Percentiles rank a stretch among this genome's conserved stretches.
These are phyloP conservation scores for Eretmochelys imbricata DNA, from an alignment of 2,113 vertebrate species.

Conservation along the genomic window DNA sequence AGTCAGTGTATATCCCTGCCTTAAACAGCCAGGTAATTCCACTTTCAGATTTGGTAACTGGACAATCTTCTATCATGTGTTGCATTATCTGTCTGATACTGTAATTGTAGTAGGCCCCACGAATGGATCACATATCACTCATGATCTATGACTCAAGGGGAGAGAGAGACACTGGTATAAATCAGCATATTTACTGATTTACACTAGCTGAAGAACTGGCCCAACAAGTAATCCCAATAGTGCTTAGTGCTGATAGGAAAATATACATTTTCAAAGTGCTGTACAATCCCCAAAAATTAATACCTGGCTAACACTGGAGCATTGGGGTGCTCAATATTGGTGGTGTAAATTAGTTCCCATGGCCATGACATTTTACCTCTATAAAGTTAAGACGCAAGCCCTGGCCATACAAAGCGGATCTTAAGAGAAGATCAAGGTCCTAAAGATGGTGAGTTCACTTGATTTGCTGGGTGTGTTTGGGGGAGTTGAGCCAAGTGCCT, in stretches of 20 bases:
- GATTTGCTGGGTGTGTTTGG: not conserved
- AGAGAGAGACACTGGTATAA: not conserved
- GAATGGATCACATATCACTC: not conserved
- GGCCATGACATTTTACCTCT: not conserved
- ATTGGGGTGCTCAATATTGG: not conserved
- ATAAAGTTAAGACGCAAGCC: not conserved
- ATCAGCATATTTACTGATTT: not conserved
- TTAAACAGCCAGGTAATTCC: not conserved
- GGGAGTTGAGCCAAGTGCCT: not conserved
- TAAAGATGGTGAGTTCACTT: not conserved
- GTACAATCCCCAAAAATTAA: not conserved
- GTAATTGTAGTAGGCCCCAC: not conserved
- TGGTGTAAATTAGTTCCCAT: not conserved
- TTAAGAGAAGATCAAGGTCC: not conserved
- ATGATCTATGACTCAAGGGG: not conserved
- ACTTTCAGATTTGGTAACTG: not conserved
- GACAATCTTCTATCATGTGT: not conserved
- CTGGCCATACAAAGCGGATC: not conserved
- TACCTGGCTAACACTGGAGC: not conserved
- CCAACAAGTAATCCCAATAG: not conserved
- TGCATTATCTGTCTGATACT: constrained; percentile 4
- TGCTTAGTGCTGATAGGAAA: not conserved
- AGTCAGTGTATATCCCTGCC: constrained; percentile 3
- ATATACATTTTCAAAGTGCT: not conserved
- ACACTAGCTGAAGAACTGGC: not conserved